Conservation (phyloP, 2,797 vertebrate genomes). For the Triplophysa bombifrons region DNA sequence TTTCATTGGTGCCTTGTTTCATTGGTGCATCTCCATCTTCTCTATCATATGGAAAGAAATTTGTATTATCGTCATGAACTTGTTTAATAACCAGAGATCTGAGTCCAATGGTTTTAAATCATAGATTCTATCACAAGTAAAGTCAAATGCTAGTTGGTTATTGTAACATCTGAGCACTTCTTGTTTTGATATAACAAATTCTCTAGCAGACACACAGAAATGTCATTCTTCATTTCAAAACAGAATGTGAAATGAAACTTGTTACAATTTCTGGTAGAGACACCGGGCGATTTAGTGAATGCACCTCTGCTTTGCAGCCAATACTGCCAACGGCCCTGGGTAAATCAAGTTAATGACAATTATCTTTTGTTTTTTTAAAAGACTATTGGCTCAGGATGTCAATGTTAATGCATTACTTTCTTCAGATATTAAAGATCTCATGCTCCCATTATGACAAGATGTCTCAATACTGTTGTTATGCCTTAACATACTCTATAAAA, state of each 20-base stretch:
- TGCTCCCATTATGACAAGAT: too few relatives aligned
- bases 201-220: not conserved
- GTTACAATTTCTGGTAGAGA: not conserved
- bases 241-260: not conserved
- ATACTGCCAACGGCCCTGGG: too few relatives aligned
- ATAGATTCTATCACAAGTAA: constrained; percentile 7
- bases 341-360: too few relatives aligned
- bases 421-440: too few relatives aligned
- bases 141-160: constrained; percentile 17
- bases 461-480: too few relatives aligned
- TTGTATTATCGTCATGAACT: constrained; percentile 25
- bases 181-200: constrained; percentile 9
- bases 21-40: constrained; percentile 9
- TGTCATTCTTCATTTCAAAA: constrained; percentile 6
- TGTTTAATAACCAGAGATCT: not conserved
- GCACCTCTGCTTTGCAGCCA: too few relatives aligned
- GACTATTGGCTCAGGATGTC: too few relatives aligned
- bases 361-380: too few relatives aligned
- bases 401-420: too few relatives aligned
- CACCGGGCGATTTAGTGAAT: not conserved
- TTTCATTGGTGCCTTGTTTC: constrained; percentile 24
- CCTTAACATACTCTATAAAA: too few relatives aligned
- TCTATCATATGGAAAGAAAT: constrained; percentile 11
- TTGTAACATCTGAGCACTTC: not conserved
- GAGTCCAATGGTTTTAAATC: constrained; percentile 28